These are phyloP conservation scores for Proales similis DNA, from an alignment of 1,140 invertebrate genomes.

Conservation along the genomic window DNA sequence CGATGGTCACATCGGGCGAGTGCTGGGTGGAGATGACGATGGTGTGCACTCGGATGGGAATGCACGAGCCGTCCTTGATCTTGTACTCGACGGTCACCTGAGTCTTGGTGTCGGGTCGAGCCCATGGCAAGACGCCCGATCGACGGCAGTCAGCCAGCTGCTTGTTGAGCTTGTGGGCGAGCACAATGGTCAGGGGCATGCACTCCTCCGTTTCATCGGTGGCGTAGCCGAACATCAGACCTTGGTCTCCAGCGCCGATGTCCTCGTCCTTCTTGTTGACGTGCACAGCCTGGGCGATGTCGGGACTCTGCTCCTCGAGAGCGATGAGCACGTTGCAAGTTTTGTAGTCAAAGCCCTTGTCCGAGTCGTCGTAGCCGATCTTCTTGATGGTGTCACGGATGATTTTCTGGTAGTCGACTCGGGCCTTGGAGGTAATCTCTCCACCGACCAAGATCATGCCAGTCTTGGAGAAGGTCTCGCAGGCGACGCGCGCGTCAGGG, in stretches of 20 bases:
- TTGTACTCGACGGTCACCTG: conserved; percentile 62
- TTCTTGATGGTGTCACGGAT: conserved; percentile 91
- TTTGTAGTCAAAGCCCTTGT: conserved; percentile 97
- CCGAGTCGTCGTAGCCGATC: conserved; percentile 94
- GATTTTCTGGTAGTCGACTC: conserved; percentile 91
- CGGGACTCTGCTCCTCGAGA: conserved; percentile 90
- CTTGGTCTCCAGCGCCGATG: conserved; percentile 98
- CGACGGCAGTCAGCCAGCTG: conserved; percentile 81
- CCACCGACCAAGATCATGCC: conserved; percentile 62
- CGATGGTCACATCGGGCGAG: conserved; percentile 78
- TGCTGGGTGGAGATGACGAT: conserved; percentile 94
- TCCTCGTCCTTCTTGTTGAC: conserved; percentile 83
- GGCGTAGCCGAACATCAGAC: conserved; percentile 57
- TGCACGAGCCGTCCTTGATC: conserved; percentile 62
- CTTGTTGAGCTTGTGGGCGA: conserved; percentile 87
- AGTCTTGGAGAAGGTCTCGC: conserved; percentile 60
- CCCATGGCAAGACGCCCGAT: conserved; percentile 84
- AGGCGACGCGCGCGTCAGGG: conserved; percentile 94
- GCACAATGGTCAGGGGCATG: conserved; percentile 90
- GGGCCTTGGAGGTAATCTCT: conserved; percentile 65
- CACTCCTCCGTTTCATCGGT: conserved; percentile 94
- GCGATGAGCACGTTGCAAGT: conserved; percentile 97
- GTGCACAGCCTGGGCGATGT: conserved; percentile 95
- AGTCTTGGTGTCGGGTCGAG: conserved; percentile 91
- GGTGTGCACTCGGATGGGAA: conserved; percentile 87